Percentiles rank a stretch among this genome's conserved stretches.
phyloP scores from a whole-genome alignment of 2,113 vertebrate species.

The Parotia lawesii region DNA sequence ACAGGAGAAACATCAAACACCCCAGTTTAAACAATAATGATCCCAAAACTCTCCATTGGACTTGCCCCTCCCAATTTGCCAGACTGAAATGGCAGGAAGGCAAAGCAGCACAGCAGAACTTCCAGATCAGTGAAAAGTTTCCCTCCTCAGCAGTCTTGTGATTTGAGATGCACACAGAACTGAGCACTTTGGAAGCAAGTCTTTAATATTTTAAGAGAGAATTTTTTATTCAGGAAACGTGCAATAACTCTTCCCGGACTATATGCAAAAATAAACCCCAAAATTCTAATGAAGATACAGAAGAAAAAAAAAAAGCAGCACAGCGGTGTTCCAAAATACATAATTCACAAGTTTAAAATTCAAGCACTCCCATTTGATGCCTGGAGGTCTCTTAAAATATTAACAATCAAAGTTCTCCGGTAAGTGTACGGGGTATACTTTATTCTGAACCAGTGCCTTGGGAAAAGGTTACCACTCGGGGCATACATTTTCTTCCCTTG shows the following conservation, averaged over 20 bases:
- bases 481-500: conserved; percentile 81
- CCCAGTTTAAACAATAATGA: not conserved
- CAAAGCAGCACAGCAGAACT: not conserved
- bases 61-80: not conserved
- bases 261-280: conserved; percentile 19
- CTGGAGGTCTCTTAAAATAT: conserved; percentile 69
- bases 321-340: conserved; percentile 22
- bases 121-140: not conserved
- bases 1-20: not conserved
- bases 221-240: conserved; percentile 31
- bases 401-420: conserved; percentile 79
- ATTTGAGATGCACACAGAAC: conserved; percentile 43
- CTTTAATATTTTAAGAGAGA: conserved; percentile 53
- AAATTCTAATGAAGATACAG: conserved; percentile 7
- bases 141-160: not conserved
- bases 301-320: not conserved
- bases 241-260: not conserved
- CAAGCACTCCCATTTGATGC: not conserved
- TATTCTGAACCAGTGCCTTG: conserved; percentile 79
- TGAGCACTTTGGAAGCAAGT: not conserved
- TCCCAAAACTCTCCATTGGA: not conserved
- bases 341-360: conserved; percentile 59
- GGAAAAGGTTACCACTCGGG: conserved; percentile 85
- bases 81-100: not conserved
- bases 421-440: conserved; percentile 86